Percentiles rank a stretch among this genome's conserved stretches.
These are phyloP conservation scores for Acrocephalus scirpaceus DNA, from an alignment of 2,797 vertebrate genomes.

Conservation along the genomic window DNA sequence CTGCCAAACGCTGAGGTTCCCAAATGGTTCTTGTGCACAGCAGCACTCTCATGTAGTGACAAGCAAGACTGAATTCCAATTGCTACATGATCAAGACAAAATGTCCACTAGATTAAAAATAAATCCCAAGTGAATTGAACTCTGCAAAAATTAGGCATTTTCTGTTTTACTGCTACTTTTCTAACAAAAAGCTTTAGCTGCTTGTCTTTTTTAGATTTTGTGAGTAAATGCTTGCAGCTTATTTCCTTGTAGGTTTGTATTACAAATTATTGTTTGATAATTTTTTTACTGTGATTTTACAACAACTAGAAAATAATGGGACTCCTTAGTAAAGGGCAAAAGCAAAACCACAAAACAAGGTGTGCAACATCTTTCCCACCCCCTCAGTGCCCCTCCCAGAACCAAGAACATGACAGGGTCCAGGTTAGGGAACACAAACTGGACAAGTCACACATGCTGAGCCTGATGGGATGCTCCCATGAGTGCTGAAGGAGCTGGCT, in stretches of 20 bases:
- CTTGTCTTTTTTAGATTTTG: not conserved
- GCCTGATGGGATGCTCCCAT: not conserved
- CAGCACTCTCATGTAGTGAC: not conserved
- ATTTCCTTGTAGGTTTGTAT: not conserved
- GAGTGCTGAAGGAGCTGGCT: not conserved
- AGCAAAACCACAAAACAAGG: not conserved
- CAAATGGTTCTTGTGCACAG: not conserved
- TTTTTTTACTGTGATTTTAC: not conserved
- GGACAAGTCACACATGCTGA: fast-evolving
- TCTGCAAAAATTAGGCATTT: fast-evolving
- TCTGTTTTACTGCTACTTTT: not conserved
- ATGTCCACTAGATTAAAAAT: not conserved
- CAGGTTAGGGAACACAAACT: not conserved
- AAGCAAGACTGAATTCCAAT: not conserved
- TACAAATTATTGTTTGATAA: not conserved
- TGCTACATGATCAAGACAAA: not conserved
- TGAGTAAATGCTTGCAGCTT: not conserved
- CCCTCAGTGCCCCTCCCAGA: not conserved
- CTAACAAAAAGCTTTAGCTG: not conserved
- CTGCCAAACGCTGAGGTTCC: not conserved
- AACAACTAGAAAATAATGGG: not conserved
- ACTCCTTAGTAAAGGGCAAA: not conserved
- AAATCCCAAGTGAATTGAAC: not conserved
- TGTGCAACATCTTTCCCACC: fast-evolving
- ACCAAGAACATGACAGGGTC: too few relatives aligned